These are phyloP conservation scores for Parauchenoglanis ngamensis DNA, from an alignment of 2,797 vertebrate genomes.

Conservation along the genomic window DNA sequence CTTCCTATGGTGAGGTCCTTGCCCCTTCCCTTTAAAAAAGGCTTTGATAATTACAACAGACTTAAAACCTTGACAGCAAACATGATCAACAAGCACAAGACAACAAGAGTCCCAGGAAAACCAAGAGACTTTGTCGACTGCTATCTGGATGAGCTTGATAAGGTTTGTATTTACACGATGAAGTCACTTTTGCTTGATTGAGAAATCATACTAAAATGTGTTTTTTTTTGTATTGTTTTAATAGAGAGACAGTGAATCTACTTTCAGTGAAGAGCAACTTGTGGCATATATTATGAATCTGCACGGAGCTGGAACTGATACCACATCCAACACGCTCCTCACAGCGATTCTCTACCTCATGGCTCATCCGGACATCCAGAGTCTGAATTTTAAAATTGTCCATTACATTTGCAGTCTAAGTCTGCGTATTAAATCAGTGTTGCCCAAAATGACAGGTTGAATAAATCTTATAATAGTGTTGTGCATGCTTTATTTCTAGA, in stretches of 20 bases:
- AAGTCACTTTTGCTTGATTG: neutral
- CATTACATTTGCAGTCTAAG: neutral
- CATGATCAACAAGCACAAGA: constrained; percentile 60
- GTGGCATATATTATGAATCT: constrained; percentile 56
- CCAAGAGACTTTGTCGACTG: constrained; percentile 67
- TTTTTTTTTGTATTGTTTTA: neutral
- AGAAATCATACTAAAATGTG: constrained; percentile 47
- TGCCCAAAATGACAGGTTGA: neutral
- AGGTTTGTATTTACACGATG: constrained; percentile 40
- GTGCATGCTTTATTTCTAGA: constrained; percentile 49
- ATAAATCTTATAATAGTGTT: neutral
- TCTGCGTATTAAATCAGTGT: neutral
- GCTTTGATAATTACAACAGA: constrained; percentile 52
- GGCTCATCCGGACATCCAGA: constrained; percentile 70
- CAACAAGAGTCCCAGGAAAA: constrained; percentile 59
- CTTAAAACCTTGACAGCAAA: constrained; percentile 1
- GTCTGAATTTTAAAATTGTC: constrained; percentile 46
- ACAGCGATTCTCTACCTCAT: constrained; percentile 70
- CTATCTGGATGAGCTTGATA: constrained; percentile 69
- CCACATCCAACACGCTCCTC: constrained; percentile 69
- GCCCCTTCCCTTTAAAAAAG: constrained; percentile 58
- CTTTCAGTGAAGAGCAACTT: constrained; percentile 68
- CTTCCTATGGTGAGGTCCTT: constrained; percentile 63
- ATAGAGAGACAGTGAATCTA: constrained; percentile 55
- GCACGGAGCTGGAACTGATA: constrained; percentile 75